These are phyloP conservation scores for Drosophila neotestacea DNA, from an alignment of 2,888 invertebrate genomes.

Conservation along the genomic window DNA sequence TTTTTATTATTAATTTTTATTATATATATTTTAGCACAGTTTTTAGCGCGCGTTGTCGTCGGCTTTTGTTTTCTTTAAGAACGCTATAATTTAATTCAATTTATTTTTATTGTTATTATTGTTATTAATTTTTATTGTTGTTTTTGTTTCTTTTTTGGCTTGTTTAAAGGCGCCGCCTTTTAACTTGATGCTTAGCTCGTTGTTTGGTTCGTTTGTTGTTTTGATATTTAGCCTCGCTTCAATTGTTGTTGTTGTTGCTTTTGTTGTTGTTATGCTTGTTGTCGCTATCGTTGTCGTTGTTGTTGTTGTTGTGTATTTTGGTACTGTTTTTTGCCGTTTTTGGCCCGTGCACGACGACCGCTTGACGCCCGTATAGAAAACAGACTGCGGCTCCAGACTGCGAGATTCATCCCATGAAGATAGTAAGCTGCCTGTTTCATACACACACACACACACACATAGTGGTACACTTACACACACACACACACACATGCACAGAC, in stretches of 20 bases:
- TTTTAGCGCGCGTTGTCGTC: constrained; percentile 63
- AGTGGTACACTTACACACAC: constrained; percentile 16
- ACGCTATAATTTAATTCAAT: not conserved
- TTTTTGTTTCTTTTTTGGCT: constrained; percentile 16
- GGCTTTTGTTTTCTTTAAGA: constrained; percentile 20
- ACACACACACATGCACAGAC: constrained; percentile 17
- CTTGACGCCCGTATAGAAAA: constrained; percentile 85
- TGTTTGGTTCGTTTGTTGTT: constrained; percentile 27
- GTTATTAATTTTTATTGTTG: constrained; percentile 3
- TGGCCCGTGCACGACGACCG: constrained; percentile 82
- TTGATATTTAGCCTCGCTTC: constrained; percentile 14
- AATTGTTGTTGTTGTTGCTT: constrained; percentile 8
- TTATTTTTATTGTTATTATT: constrained; percentile 7
- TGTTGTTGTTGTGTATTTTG: constrained; percentile 41
- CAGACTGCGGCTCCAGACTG: constrained; percentile 83
- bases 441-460: constrained; percentile 26
- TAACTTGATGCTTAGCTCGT: constrained; percentile 22
- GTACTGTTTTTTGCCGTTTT: constrained; percentile 38
- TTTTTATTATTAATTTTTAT: not conserved
- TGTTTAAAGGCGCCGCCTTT: constrained; percentile 28
- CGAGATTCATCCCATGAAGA: constrained; percentile 83
- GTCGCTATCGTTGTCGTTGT: constrained; percentile 20
- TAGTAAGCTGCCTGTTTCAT: constrained; percentile 52
- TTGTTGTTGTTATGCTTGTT: constrained; percentile 9
- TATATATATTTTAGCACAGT: constrained; percentile 34